Conservation (phyloP, 2,888 invertebrate genomes). For the Rhodophaea formosa region DNA sequence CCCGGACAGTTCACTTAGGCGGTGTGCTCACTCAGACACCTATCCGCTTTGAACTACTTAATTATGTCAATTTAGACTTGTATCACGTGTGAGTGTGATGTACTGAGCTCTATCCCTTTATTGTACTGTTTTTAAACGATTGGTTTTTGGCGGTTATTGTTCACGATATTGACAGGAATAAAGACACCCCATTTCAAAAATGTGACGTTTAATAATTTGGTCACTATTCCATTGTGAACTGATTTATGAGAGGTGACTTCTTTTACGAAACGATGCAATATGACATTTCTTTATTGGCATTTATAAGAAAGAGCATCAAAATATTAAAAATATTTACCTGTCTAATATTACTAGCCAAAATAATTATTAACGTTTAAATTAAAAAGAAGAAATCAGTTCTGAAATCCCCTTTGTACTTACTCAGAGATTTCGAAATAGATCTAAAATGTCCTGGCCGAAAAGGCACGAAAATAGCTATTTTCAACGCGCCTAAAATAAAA, state of each 20-base stretch:
- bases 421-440: background rate
- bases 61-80: constrained; percentile 52
- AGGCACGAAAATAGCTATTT: background rate
- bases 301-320: too few relatives aligned
- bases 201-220: background rate
- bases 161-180: background rate
- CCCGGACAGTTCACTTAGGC: constrained; percentile 49
- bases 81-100: constrained; percentile 46
- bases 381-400: background rate
- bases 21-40: constrained; percentile 37
- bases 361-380: background rate
- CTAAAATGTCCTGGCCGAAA: background rate
- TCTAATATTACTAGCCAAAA: background rate
- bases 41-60: constrained; percentile 56
- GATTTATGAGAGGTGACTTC: background rate
- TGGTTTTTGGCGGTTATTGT: background rate
- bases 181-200: background rate
- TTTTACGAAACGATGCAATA: too few relatives aligned
- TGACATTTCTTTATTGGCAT: too few relatives aligned
- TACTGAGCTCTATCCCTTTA: constrained; percentile 31
- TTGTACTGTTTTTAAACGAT: background rate
- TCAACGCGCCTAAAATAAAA: constrained; percentile 18
- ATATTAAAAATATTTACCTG: too few relatives aligned
- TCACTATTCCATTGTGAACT: too few relatives aligned
- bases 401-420: background rate